Evolutionary conservation across 2,888 invertebrate genomes (phyloP).

Genomic region (Hydrotaea cyrtoneurina): DNA sequence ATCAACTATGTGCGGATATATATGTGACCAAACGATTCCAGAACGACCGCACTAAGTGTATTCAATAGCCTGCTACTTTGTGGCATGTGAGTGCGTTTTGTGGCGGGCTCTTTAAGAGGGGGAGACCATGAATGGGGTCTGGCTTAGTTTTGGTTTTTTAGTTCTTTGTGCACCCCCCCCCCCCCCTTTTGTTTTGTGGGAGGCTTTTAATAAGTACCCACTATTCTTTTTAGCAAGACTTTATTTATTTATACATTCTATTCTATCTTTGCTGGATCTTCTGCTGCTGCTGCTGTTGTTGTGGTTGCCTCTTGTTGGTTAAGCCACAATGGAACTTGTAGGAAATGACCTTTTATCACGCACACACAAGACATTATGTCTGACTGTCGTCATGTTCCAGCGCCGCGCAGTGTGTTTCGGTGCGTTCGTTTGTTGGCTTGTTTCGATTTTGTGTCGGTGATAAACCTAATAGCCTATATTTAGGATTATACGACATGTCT

Average conservation of each 20-base stretch:
- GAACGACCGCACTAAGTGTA: not conserved
- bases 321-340: not conserved
- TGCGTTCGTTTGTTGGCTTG: not conserved
- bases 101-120: not conserved
- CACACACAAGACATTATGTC: slow-evolving; percentile 46
- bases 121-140: not conserved
- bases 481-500: slow-evolving; percentile 35
- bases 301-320: not conserved
- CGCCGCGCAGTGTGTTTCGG: not conserved
- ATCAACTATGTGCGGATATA: not conserved
- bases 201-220: slow-evolving; percentile 18
- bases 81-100: not conserved
- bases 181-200: not conserved
- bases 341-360: slow-evolving; percentile 43
- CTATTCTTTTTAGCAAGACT: slow-evolving; percentile 14
- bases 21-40: not conserved
- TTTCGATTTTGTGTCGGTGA: slow-evolving; percentile 5
- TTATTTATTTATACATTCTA: not conserved
- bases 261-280: not conserved
- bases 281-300: not conserved
- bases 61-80: not conserved
- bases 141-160: no score
- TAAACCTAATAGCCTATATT: slow-evolving; percentile 45
- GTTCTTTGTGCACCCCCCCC: not conserved
- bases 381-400: not conserved